Percentiles rank a stretch among this genome's conserved stretches.
These are phyloP conservation scores for Hemichromis elongatus DNA, from an alignment of 2,113 vertebrate species.

Conservation along the genomic window DNA sequence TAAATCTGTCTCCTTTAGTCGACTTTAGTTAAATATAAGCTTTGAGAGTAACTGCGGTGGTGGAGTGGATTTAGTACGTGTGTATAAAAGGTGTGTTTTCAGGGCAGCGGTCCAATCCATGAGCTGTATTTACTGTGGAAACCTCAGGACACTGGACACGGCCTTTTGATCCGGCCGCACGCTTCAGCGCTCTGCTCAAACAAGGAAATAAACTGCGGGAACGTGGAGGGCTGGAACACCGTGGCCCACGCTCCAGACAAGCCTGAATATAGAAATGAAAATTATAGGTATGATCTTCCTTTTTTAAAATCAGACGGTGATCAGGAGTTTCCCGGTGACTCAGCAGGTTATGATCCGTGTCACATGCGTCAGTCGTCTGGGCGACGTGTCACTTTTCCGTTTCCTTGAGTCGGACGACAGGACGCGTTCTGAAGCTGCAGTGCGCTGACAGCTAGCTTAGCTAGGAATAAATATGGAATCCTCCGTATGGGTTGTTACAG, in stretches of 20 bases:
- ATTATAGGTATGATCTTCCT: conserved; percentile 25
- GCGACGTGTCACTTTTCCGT: neutral
- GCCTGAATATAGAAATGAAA: conserved; percentile 11
- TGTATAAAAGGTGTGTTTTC: neutral
- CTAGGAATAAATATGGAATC: neutral
- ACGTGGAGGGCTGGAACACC: neutral
- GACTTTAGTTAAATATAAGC: neutral
- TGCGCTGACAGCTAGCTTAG: neutral
- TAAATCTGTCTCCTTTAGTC: neutral
- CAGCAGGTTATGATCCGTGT: conserved; percentile 43
- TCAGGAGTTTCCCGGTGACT: conserved; percentile 24
- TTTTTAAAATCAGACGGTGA: neutral
- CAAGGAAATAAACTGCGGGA: conserved; percentile 29
- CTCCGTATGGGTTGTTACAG: neutral
- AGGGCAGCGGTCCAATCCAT: neutral
- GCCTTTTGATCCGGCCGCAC: conserved; percentile 34
- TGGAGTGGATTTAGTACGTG: neutral
- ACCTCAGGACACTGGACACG: conserved; percentile 22
- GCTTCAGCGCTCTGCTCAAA: conserved; percentile 15
- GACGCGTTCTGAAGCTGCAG: neutral
- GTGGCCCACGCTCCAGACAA: conserved; percentile 15
- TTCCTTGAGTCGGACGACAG: neutral
- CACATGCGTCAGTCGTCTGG: conserved; percentile 10
- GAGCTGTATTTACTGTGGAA: neutral
- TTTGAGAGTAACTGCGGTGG: neutral